These are phyloP conservation scores for Linurgus olivaceus DNA, from an alignment of 2,797 vertebrate species.

Conservation along the genomic window DNA sequence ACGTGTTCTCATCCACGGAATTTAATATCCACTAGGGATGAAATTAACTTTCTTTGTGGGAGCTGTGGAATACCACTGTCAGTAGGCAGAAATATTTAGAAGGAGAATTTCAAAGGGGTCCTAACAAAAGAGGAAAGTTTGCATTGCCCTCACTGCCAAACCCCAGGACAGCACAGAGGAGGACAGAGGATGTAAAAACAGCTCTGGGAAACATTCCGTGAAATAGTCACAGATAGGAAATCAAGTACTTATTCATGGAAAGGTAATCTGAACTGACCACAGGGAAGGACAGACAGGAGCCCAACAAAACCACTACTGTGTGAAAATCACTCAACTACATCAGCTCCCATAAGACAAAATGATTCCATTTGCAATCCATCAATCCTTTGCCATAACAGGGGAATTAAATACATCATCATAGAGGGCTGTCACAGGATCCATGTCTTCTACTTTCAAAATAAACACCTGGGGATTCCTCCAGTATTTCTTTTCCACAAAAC, in stretches of 20 bases:
- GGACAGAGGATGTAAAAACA: background rate
- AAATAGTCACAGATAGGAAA: background rate
- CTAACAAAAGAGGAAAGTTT: background rate
- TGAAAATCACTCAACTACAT: background rate
- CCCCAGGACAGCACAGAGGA: background rate
- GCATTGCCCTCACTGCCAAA: background rate
- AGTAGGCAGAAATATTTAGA: background rate
- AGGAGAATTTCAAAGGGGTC: background rate
- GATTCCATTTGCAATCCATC: conserved; percentile 10
- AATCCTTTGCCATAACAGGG: background rate
- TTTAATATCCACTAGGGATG: background rate
- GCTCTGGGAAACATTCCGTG: background rate
- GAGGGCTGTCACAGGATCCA: background rate
- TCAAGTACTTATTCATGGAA: background rate
- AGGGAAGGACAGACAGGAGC: background rate
- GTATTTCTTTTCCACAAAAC: conserved; percentile 39
- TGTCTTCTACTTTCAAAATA: conserved; percentile 7
- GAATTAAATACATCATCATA: background rate
- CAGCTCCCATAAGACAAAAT: background rate
- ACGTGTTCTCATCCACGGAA: background rate
- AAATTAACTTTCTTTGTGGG: background rate
- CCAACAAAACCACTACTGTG: background rate
- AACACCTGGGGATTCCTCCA: background rate
- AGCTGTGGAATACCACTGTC: background rate
- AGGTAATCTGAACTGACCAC: background rate